These are phyloP conservation scores for Crenuchus spilurus DNA, from an alignment of 2,797 vertebrate genomes.

Conservation along the genomic window DNA sequence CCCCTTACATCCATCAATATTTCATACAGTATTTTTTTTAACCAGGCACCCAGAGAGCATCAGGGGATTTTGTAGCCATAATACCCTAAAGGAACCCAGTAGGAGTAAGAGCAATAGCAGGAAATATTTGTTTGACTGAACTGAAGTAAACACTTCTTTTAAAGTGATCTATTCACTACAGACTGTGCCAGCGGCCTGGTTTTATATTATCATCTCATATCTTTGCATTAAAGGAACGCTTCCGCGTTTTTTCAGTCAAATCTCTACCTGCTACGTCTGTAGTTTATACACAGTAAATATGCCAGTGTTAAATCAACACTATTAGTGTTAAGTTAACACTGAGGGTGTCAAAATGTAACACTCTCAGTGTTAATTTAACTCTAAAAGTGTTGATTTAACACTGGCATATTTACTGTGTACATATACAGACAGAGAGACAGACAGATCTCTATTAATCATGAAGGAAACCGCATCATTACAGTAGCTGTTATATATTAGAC, in stretches of 20 bases:
- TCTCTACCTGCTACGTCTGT: too few species aligned
- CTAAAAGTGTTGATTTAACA: too few species aligned
- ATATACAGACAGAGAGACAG: too few species aligned
- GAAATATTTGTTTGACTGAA: constrained; percentile 25
- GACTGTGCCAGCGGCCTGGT: not conserved
- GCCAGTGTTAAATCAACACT: too few species aligned
- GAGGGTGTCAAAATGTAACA: too few species aligned
- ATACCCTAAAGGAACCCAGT: constrained; percentile 31
- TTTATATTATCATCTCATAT: not conserved
- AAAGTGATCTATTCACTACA: not conserved
- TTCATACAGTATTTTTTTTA: constrained; percentile 43
- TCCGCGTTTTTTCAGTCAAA: not conserved
- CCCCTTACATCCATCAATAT: constrained; percentile 51
- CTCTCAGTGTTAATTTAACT: too few species aligned
- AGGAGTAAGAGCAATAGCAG: constrained; percentile 15
- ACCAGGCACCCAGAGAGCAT: constrained; percentile 39
- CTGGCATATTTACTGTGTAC: too few species aligned
- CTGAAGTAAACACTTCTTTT: not conserved
- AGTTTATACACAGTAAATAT: too few species aligned
- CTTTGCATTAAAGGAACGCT: not conserved
- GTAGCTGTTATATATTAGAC: too few species aligned
- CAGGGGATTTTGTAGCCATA: constrained; percentile 32
- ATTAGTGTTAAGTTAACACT: too few species aligned
- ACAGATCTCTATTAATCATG: too few species aligned
- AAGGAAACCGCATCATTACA: too few species aligned